These are phyloP conservation scores for Pecten maximus DNA, from an alignment of 2,888 invertebrate genomes.

Conservation along the genomic window DNA sequence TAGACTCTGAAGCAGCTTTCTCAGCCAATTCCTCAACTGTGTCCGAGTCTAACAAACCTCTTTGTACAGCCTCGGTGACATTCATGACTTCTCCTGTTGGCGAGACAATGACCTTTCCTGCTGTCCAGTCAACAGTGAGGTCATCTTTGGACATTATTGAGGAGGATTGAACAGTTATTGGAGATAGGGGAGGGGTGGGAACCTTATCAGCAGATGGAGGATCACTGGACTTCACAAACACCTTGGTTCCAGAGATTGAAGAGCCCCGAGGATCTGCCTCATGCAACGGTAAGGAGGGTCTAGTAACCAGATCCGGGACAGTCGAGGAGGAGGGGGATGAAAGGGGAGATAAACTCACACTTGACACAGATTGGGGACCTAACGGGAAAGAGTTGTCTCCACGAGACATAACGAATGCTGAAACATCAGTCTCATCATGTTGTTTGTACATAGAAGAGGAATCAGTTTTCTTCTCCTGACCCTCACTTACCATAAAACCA, in stretches of 20 bases:
- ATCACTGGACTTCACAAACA: slow-evolving; percentile 42
- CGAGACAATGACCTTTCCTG: slow-evolving; percentile 84
- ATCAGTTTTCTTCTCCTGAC: slow-evolving; percentile 46
- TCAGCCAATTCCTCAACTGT: slow-evolving; percentile 85
- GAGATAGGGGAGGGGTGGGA: slow-evolving; percentile 42
- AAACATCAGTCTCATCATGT: slow-evolving; percentile 40
- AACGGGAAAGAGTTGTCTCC: slow-evolving; percentile 11
- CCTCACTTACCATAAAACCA: slow-evolving; percentile 54
- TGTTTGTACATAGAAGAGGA: slow-evolving; percentile 31
- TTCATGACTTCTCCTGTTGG: slow-evolving; percentile 89
- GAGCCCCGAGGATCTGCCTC: background rate
- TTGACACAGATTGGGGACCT: slow-evolving; percentile 38
- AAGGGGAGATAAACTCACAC: slow-evolving; percentile 41
- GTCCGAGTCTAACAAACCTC: slow-evolving; percentile 86
- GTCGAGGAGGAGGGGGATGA: slow-evolving; percentile 5
- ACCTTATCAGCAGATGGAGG: slow-evolving; percentile 38
- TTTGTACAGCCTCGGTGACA: slow-evolving; percentile 89
- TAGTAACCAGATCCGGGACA: slow-evolving; percentile 26
- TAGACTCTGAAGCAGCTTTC: slow-evolving; percentile 57
- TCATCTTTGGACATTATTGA: slow-evolving; percentile 59
- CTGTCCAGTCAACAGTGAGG: slow-evolving; percentile 73
- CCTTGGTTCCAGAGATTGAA: slow-evolving; percentile 27
- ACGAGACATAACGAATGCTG: slow-evolving; percentile 38
- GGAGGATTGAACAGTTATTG: slow-evolving; percentile 54
- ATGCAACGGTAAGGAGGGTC: background rate